Evolutionary conservation across 2,888 invertebrate genomes (phyloP).

Genomic region (Ceratothoa steindachneri): DNA sequence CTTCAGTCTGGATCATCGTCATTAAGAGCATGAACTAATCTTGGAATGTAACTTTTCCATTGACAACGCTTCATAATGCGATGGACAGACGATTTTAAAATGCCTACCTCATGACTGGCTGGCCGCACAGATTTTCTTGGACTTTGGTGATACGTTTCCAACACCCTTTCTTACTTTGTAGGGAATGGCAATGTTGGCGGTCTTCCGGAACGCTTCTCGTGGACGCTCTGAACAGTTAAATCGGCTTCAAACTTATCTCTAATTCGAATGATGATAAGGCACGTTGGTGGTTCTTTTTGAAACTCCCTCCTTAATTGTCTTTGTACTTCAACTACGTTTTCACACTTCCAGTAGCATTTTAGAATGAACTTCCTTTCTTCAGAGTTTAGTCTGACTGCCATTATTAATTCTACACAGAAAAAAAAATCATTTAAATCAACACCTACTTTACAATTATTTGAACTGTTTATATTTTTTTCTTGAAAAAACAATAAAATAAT

Average conservation of each 20-base stretch:
- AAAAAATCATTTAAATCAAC: not conserved
- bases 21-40: not conserved
- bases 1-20: conserved; percentile 4
- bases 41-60: conserved; percentile 11
- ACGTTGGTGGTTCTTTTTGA: not conserved
- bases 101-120: not conserved
- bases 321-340: not conserved
- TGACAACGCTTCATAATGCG: not conserved
- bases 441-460: not conserved
- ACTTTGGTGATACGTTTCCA: not conserved
- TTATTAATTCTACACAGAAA: not conserved
- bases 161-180: conserved; percentile 7
- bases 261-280: not conserved
- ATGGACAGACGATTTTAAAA: not conserved
- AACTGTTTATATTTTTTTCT: not conserved
- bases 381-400: conserved; percentile 6
- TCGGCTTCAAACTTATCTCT: conserved; percentile 9
- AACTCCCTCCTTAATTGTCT: not conserved
- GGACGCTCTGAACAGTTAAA: conserved; percentile 17
- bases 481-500: too few species aligned
- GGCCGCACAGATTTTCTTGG: conserved; percentile 15
- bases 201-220: conserved; percentile 24
- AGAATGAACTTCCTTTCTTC: conserved; percentile 13
- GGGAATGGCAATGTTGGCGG: conserved; percentile 15
- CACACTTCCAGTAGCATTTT: conserved; percentile 12